phyloP scores from a whole-genome alignment of 2,797 vertebrate species.

The Cryptoprocta ferox region DNA sequence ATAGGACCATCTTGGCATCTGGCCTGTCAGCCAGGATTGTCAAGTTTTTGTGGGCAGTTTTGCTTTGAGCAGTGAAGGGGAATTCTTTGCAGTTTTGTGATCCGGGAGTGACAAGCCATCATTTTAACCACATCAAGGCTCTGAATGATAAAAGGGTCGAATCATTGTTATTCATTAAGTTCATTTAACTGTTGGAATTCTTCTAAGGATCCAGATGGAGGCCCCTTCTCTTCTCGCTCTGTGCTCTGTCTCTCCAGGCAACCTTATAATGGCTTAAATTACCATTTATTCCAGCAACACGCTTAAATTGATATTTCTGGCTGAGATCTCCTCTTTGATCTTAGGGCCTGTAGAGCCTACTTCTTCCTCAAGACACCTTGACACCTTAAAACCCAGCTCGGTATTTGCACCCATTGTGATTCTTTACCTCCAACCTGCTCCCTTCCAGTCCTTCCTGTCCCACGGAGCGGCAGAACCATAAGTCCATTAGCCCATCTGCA shows the following conservation, averaged over 20 bases:
- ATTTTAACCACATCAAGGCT: slow-evolving; percentile 28
- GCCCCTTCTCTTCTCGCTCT: background rate
- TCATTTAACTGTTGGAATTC: background rate
- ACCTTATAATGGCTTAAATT: background rate
- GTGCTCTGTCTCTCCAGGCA: background rate
- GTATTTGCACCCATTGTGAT: background rate
- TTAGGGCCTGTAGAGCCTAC: background rate
- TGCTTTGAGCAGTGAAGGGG: background rate
- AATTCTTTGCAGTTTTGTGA: background rate
- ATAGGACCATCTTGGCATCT: rapidly evolving
- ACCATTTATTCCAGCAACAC: background rate
- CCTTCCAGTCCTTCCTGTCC: background rate
- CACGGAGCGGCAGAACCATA: rapidly evolving
- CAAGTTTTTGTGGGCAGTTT: background rate
- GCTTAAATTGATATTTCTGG: background rate
- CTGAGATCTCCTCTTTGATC: background rate
- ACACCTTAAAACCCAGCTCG: background rate
- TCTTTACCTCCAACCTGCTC: rapidly evolving
- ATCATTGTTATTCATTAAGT: slow-evolving; percentile 2
- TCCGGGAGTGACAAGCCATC: background rate
- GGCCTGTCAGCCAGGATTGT: background rate
- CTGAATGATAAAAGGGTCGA: background rate
- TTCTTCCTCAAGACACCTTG: background rate
- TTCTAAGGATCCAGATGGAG: background rate
- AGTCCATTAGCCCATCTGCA: background rate